A percentile compares a stretch with the other conserved stretches of the same genome.
Conservation (phyloP, 2,113 vertebrate genomes). For the Pampusana beccarii region DNA sequence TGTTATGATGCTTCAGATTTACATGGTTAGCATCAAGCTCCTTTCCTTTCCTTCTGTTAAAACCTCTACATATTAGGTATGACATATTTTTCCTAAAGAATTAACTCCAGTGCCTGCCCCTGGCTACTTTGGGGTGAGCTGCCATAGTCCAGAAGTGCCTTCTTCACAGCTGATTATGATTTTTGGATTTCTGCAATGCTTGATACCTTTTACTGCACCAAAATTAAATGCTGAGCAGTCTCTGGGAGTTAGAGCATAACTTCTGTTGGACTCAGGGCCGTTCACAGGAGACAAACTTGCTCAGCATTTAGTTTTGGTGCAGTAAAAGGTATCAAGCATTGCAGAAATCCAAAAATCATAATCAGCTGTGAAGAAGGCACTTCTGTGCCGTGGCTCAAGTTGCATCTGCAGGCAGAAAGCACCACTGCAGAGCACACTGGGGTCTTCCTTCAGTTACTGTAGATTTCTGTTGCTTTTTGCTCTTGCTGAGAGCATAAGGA, state of each 20-base stretch:
- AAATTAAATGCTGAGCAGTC: not conserved
- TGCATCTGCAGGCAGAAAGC: not conserved
- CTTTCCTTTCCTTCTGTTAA: not conserved
- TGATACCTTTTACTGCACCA: not conserved
- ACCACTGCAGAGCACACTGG: not conserved
- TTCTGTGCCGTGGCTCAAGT: not conserved
- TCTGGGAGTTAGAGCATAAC: not conserved
- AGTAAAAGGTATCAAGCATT: not conserved
- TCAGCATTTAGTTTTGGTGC: not conserved
- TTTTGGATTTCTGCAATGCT: not conserved
- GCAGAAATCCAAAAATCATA: not conserved
- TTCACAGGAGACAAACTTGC: not conserved
- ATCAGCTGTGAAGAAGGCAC: not conserved
- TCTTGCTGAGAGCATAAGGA: not conserved
- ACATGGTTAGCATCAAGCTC: not conserved
- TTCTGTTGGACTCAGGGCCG: accelerated
- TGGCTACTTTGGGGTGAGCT: not conserved
- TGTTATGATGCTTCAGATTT: not conserved
- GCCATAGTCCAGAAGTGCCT: not conserved
- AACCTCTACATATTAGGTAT: not conserved
- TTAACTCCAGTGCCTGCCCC: not conserved
- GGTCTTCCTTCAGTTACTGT: not conserved
- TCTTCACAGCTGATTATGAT: not conserved
- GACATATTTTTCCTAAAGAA: not conserved
- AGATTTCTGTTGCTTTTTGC: not conserved